Evolutionary conservation across 2,888 invertebrate genomes (phyloP), one percentile per base, ranked within the genome.

Genomic region (Adela reaumurella): DNA sequence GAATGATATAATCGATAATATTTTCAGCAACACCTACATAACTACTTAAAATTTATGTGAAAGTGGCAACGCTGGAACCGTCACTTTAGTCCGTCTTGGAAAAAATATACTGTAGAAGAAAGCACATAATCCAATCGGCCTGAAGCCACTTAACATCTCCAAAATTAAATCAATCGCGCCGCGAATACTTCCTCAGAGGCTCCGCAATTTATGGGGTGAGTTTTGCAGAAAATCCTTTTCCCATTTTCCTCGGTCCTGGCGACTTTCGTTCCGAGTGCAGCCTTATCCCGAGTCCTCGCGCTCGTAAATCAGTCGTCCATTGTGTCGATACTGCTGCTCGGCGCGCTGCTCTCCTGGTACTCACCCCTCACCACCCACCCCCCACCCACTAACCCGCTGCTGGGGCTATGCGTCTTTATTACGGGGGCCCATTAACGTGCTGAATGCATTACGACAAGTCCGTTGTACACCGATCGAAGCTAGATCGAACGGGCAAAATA

Each of bases 231-330:
- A 68, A 68, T 67, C 67, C 67, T 64, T 68, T 67, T 64, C 62
- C 64, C 65, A 65, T 65, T 61, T 35, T 14, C 35, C 14, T 35
- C 35, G 11, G 14, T 35, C 35, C 35, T 14, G 11, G 35, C 35
- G 35, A 35, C 35, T 35, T 35, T 35, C 35, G 35, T 35, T 46
- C 49, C 28, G 41, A 17, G 28, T 43, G 46, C 46, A 46, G 63
- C 64, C 65, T 70, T 69, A 68, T 66, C 69, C 67, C 61, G 57
- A 8, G 35, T 35, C 49, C 51, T 35, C 42, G 57, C 65, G 59
- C 35, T 35, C 35, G 71, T 72, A 72, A 72, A 71, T 72, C 72
- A 70, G 65, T 53, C 57, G 56, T 61, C 67, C 65, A 68, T 72
- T 72, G 72, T 62, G 58, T 63, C 63, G 61, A 35, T 35, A 35